phyloP scores from a whole-genome alignment of 2,888 invertebrate species.

The Sarcophaga caerulescens region DNA sequence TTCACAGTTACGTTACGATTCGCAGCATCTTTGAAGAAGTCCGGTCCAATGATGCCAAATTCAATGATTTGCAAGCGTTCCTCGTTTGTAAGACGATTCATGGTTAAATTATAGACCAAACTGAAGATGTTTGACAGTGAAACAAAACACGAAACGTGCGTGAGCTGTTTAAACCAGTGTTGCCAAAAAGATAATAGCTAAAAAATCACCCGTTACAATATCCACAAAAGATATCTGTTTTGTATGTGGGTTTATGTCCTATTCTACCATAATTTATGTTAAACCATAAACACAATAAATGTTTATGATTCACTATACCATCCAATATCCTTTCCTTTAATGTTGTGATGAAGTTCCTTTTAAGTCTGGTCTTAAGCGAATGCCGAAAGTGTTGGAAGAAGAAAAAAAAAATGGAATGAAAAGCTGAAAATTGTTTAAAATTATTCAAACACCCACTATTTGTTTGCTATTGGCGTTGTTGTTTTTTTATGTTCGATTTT shows the following conservation, averaged over 20 bases:
- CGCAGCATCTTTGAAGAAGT: too few relatives aligned
- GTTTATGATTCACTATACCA: conserved; percentile 18
- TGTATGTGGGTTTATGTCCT: conserved; percentile 42
- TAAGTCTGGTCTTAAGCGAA: background rate
- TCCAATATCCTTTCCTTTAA: conserved; percentile 37
- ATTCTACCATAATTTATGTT: conserved; percentile 66
- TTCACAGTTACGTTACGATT: too few relatives aligned
- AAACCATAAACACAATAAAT: conserved; percentile 63
- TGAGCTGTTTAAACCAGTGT: too few relatives aligned
- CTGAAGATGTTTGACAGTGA: too few relatives aligned
- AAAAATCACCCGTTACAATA: too few relatives aligned
- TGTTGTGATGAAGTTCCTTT: background rate
- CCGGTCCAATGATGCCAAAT: too few relatives aligned
- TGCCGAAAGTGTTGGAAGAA: conserved; percentile 37
- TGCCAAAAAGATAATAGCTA: too few relatives aligned
- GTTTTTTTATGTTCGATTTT: background rate
- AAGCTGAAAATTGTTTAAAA: conserved; percentile 39
- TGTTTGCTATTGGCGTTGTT: background rate
- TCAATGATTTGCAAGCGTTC: too few relatives aligned
- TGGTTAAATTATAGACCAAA: too few relatives aligned
- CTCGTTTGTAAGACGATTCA: too few relatives aligned
- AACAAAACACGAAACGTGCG: too few relatives aligned
- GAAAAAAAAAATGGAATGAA: background rate
- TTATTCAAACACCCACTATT: conserved; percentile 61
- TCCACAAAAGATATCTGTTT: background rate